Percentiles rank a stretch among this genome's conserved stretches.
phyloP scores from a whole-genome alignment of 1,140 invertebrate species.

The Zophobas morio region DNA sequence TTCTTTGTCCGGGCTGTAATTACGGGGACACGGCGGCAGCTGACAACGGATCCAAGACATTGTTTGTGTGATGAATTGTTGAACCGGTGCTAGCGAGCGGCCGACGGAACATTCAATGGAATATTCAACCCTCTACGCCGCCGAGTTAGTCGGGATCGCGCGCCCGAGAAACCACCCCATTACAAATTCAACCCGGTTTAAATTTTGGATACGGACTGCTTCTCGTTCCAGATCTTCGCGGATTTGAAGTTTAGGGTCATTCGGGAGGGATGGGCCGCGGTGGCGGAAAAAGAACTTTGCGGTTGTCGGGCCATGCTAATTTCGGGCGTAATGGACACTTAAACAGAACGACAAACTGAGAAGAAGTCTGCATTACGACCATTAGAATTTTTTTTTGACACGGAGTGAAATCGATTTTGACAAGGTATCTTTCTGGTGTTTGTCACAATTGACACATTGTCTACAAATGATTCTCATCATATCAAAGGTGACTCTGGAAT shows the following conservation, averaged over 20 bases:
- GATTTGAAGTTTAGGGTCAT: background rate
- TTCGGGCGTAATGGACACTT: no score
- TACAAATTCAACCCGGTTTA: constrained; percentile 29
- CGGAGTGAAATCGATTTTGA: no score
- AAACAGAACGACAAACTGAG: no score
- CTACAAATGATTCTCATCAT: no score
- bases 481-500: no score
- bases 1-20: constrained; percentile 26
- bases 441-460: no score
- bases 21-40: constrained; percentile 1
- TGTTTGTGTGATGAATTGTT: constrained; percentile 33
- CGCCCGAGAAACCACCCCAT: constrained; percentile 2
- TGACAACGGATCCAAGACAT: constrained; percentile 31
- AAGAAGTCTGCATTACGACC: no score
- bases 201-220: constrained; percentile 19
- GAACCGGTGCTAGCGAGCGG: background rate
- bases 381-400: no score
- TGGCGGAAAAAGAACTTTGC: no score
- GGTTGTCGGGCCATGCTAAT: no score
- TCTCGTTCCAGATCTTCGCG: background rate
- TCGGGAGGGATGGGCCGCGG: no score
- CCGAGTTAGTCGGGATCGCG: constrained; percentile 14
- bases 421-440: no score
- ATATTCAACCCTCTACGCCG: constrained; percentile 23
- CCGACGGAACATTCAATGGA: constrained; percentile 20